Base-by-base conservation (phyloP, 2,113 vertebrate species). In the Apaloderma vittatum region DNA sequence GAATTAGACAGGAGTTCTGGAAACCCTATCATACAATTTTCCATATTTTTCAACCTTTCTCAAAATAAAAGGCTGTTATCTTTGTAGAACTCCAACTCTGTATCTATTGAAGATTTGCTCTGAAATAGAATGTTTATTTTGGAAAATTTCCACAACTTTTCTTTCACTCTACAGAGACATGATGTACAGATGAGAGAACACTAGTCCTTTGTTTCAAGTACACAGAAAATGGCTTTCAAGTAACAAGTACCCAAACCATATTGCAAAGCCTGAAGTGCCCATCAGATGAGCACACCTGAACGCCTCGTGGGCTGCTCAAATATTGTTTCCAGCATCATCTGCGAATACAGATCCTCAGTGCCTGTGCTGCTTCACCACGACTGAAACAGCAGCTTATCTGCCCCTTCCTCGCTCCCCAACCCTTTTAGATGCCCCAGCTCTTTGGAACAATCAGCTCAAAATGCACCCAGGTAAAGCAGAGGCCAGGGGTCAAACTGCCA, bases 131-230 rank as follows among this genome's bases (percentile, higher is more conserved):
- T 8, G 13, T 21, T 93, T 66, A 37, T 66, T 81, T 80, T 21
- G 40, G 27, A 58, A 89, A 61, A 73, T 36, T 27, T 61, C n/a
- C 58, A 34, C n/a, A 49, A 48, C 32, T 83, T 80, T 54, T 62
- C 16, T 75, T 86, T 61, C 59, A 20, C 32, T 80, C 63, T 55
- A 80, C n/a, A 40, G 7, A 54, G 17, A 59, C 12, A 16, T 0
- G 0, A 57, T 52, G 19, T 5, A 52, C 20, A 73, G 26, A 19
- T 12, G 2, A 51, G 5, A n/a, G 5, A 52, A 37, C 40, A 37
- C 17, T 4, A 34, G 21, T 32, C 55, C 46, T n/a, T 17, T 0
- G 1, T 37, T 59, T 91, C 30, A 76, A 70, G 24, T 2, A 65
- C 29, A 75, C 17, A 70, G 37, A 72, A 78, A 49, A 11, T 2